Evolutionary conservation across 2,888 invertebrate genomes (phyloP), one percentile per base, ranked within the genome.

Genomic region (Cremastobaeus sp.): DNA sequence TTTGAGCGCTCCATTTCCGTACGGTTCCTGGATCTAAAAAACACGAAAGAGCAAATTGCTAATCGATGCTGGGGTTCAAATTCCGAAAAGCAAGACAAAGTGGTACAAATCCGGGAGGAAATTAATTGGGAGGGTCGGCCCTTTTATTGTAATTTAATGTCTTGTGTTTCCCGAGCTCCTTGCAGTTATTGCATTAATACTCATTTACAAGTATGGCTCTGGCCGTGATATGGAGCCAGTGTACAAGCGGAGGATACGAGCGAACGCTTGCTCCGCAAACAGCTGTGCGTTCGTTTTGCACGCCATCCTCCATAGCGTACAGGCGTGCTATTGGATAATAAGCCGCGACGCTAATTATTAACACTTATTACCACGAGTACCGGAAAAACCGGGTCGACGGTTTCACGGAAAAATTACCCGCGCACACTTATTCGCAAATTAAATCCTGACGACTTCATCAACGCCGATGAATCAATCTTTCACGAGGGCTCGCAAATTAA

Each of bases 301-400:
- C 68, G 68, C 74, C 43, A 74, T 34, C 34, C 64, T 55, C 66
- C 34, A n/a, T n/a, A n/a, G n/a, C n/a, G n/a, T n/a, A n/a, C n/a
- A n/a, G n/a, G 74, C 74, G 65, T 74, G 70, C 57, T 74, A 57
- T 57, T 70, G 55, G 52, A 74, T 71, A 74, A 71, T 74, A 71
- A 71, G 57, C 34, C 18, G 45, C 52, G 32, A 25, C 17, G 39
- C 60, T 48, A 66, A 39, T 70, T 65, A 70, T 66, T 65, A 43
- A 65, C 55, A 55, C 65, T 70, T 70, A 70, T 55, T 55, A 32
- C 43, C 15, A 17, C 18, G 11, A 64, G 50, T 25, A 32, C 4
- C 15, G 18, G 11, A 11, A 32, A 59, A 59, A 55, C 32, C 50
- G 28, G 39, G 9, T 12, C 37, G 32, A 4, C 32, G 17, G 6